Base-by-base conservation (phyloP, 2,888 invertebrate genomes). In the Polyommatus icarus region DNA sequence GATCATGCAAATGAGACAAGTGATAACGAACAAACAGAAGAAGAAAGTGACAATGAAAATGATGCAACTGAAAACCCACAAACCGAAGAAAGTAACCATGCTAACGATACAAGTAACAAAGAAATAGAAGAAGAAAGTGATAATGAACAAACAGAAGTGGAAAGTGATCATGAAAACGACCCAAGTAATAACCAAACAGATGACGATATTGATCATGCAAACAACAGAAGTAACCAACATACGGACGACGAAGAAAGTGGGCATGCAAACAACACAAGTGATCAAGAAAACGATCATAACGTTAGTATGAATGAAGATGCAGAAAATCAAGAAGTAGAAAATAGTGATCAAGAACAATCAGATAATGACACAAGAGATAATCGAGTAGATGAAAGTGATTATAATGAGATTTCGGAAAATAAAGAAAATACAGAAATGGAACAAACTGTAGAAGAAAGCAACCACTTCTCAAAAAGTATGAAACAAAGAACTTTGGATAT, bases 401-500 rank as follows among this genome's bases (percentile, higher is more conserved):
- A 32, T 15, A 15, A 67, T 6, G 67, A 67, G 18, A 32, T 67
- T 67, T 67, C 67, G 3, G 29, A 67, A 67, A 67, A 67, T 29
- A 29, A 67, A 67, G 29, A 67, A 6, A 67, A 67, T 29, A 32
- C 18, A 20, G 57, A 76, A n/a, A 78, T 73, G 1, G 71, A 46
- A 3, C 78, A 78, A 59, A 59, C 29, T 10, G 32, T 29, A 18
- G 81, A 82, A 57, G 83, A 87, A 0, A 84, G 84, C 36, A 89
- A 87, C 76, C 88, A 91, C 72, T 77, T 84, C 3, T 89, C 91
- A 0, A 84, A 81, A 76, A 82, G 82, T 12, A 88, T 84, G 18
- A 83, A 86, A 20, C 88, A 85, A 76, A 83, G 87, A 0, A 87
- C 85, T 0, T 78, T 91, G 4, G 87, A 90, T 80, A 82, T 79